A percentile compares a stretch with the other conserved stretches of the same genome.
phyloP scores from a whole-genome alignment of 1,140 invertebrate genomes.

The Marisa cornuarietis region DNA sequence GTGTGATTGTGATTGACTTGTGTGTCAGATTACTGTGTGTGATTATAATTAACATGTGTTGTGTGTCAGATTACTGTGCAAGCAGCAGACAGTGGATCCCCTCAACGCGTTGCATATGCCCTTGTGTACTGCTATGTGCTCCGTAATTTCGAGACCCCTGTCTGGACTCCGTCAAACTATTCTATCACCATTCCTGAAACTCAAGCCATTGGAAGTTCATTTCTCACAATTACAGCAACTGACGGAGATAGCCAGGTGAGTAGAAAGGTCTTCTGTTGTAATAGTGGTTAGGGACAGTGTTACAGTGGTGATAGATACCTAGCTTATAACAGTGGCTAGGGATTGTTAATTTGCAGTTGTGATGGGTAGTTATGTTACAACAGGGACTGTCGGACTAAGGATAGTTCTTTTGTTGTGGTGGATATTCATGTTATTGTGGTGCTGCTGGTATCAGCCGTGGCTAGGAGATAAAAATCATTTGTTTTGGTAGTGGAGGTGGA shows the following conservation, averaged over 20 bases:
- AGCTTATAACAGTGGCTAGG: too few relatives aligned
- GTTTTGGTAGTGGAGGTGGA: too few relatives aligned
- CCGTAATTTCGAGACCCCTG: conserved; percentile 41
- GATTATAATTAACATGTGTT: background rate
- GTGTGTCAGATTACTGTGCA: conserved; percentile 36
- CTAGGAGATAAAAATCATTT: too few relatives aligned
- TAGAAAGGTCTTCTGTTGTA: background rate
- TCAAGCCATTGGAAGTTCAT: conserved; percentile 21
- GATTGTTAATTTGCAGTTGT: too few relatives aligned
- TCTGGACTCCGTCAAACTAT: conserved; percentile 21
- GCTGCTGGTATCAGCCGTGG: too few relatives aligned
- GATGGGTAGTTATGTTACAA: too few relatives aligned
- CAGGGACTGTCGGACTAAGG: too few relatives aligned
- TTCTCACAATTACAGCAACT: conserved; percentile 32
- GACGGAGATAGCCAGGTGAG: conserved; percentile 33
- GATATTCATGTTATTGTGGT: too few relatives aligned
- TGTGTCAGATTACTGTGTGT: too few relatives aligned
- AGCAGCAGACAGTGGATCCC: conserved; percentile 44
- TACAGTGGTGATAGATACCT: too few relatives aligned
- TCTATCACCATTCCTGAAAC: conserved; percentile 35
- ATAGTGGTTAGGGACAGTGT: background rate
- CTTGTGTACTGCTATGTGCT: conserved; percentile 42
- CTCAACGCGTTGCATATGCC: conserved; percentile 32
- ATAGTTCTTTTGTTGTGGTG: too few relatives aligned
- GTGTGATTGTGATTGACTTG: too few relatives aligned